Evolutionary conservation across 2,888 invertebrate genomes (phyloP), one percentile per base, ranked within the genome.

Genomic region (Diarsia brunnea): DNA sequence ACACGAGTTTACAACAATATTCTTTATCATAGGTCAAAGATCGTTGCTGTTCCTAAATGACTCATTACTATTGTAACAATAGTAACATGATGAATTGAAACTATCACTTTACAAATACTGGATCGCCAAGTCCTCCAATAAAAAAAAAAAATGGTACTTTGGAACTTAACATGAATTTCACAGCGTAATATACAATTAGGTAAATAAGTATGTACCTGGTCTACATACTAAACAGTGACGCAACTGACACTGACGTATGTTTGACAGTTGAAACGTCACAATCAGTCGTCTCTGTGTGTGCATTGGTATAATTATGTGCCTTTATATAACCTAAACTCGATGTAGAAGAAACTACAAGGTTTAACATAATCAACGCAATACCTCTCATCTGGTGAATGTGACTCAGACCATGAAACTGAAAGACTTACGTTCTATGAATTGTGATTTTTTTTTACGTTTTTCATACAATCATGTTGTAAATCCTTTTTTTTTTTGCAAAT

Each of bases 11-110:
- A 12, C 61, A 24, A 38, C 14, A 16, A 55, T 38, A 27, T 72
- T 47, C 47, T 63, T 64, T 67, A 66, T 78, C 63, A 45, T 19
- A n/a, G 67, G 78, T 79, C 68, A 79, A 79, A 79, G 74, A n/a
- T 74, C 64, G 65, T 31, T 27, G 68, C 58, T 65, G 74, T 74
- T 68, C 19, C 11, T 64, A 64, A 60, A 58, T 74, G 12, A 78
- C n/a, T 68, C 64, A 73, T 73, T n/a, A n/a, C n/a, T n/a, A n/a
- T n/a, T n/a, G n/a, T n/a, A n/a, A n/a, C n/a, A n/a, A n/a, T n/a
- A n/a, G n/a, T n/a, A n/a, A n/a, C n/a, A n/a, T n/a, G n/a, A n/a
- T n/a, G n/a, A n/a, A n/a, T 67, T 47, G n/a, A 51, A 55, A 21
- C 7, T 43, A 49, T 64, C 47, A 24, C 27, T 74, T 24, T 31